Percentiles rank a stretch among this genome's conserved stretches.
These are phyloP conservation scores for Listronotus bonariensis DNA, from an alignment of 1,140 invertebrate species.

Conservation along the genomic window DNA sequence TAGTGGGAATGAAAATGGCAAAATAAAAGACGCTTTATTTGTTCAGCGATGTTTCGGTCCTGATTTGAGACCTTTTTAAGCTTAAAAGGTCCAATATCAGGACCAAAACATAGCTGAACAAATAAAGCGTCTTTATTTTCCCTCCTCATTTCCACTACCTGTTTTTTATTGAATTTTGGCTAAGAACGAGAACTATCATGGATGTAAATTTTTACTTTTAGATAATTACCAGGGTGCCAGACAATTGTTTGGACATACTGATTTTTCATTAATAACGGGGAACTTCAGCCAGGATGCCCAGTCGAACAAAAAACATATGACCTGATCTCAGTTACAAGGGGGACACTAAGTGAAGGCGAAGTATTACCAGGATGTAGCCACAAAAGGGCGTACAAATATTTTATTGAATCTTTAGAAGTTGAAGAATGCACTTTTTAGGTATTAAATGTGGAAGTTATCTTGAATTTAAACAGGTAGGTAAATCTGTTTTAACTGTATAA, in stretches of 20 bases:
- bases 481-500: no score
- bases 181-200: no score
- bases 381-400: conserved; percentile 53
- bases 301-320: conserved; percentile 35
- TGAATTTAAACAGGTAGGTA: conserved; percentile 40
- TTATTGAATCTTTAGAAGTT: conserved; percentile 46
- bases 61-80: no score
- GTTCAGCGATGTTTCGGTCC: no score
- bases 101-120: no score
- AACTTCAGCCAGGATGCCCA: conserved; percentile 50
- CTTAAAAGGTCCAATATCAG: no score
- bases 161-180: no score
- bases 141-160: no score
- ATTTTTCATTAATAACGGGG: conserved; percentile 51
- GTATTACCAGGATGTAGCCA: conserved; percentile 52
- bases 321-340: conserved; percentile 43
- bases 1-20: no score
- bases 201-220: conserved; percentile 2
- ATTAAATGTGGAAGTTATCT: conserved; percentile 42
- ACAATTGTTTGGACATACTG: conserved; percentile 45
- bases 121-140: no score
- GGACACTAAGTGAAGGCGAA: conserved; percentile 43
- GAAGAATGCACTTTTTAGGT: conserved; percentile 50
- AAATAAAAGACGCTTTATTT: no score
- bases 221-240: conserved; percentile 48